Base-by-base conservation (phyloP, 2,113 vertebrate genomes). In the Crotalus tigris region DNA sequence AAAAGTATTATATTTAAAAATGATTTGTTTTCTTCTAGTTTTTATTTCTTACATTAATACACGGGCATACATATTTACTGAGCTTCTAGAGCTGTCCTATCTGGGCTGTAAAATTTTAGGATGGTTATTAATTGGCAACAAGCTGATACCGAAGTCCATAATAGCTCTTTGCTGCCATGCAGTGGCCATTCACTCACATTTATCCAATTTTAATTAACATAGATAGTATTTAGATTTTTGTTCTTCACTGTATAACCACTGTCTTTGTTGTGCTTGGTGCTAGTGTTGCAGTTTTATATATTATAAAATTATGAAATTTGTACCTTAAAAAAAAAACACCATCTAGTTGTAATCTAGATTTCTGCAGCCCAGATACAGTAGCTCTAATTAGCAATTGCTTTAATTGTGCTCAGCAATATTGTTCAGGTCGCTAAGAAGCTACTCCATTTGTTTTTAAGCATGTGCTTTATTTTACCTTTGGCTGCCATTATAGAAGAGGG, bases 381-480 rank as follows among this genome's bases (percentile, higher is more conserved):
- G 33, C 33, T 44, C 39, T 44, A 39, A 81, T 81, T 81, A 44
- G 75, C 75, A 81, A 21, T 44, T 81, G 75, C 75, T 29, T 46
- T 44, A 58, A 46, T 8, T 51, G 11, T 17, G 44, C 17, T 86
- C 21, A 24, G 44, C 24, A 90, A 59, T 75, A 55, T 86, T 12
- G 24, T 90, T 59, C 44, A 55, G 1, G 9, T 15, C 29, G 15
- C 39, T 49, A 75, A 58, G 55, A 86, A 54, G 29, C 55, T 87
- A 19, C 59, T 90, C 81, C 49, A 54, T n/a, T 81, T 81, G 0
- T 81, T 81, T 81, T 39, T 93, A 89, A 54, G 21, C 75, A 86
- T 53, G 15, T 39, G 10, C 87, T 93, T 93, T n/a, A 61, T 93
- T 90, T 59, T 90, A 49, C 55, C 3, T 85, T 93, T 59, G 88